Evolutionary conservation across 2,888 invertebrate genomes (phyloP).

Genomic region (Cerastoderma edule): DNA sequence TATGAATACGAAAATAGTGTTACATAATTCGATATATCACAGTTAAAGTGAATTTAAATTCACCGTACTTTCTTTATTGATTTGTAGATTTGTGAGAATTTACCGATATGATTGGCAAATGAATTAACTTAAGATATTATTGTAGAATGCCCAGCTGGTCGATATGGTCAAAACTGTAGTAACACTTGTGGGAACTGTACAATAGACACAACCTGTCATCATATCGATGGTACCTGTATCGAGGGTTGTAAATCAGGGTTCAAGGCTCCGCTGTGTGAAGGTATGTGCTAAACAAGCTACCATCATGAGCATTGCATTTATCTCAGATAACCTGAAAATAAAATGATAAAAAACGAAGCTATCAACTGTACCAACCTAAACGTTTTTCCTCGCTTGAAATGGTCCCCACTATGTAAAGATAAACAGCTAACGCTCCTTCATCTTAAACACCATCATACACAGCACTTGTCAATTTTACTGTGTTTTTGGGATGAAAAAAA

Average conservation of each 20-base stretch:
- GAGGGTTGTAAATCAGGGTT: slow-evolving; percentile 1
- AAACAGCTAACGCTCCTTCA: neutral
- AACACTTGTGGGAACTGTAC: slow-evolving; percentile 23
- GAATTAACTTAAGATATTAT: neutral
- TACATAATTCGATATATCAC: too few species aligned
- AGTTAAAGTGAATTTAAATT: too few species aligned
- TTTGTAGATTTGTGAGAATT: too few species aligned
- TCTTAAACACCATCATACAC: too few species aligned
- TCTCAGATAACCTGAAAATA: neutral
- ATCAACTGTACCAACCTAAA: neutral
- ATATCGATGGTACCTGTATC: slow-evolving; percentile 22
- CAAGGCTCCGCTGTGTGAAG: neutral
- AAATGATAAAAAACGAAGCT: neutral
- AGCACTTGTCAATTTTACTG: too few species aligned
- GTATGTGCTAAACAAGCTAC: too few species aligned
- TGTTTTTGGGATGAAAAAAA: too few species aligned
- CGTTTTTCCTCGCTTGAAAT: neutral
- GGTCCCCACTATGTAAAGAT: neutral
- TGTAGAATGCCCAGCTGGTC: neutral
- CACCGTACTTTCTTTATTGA: too few species aligned
- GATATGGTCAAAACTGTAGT: neutral
- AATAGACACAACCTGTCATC: slow-evolving; percentile 27
- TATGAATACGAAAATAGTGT: too few species aligned
- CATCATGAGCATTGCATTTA: too few species aligned
- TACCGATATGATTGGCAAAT: too few species aligned